Base-by-base conservation (phyloP, 2,888 invertebrate species). In the Mystacides longicornis region DNA sequence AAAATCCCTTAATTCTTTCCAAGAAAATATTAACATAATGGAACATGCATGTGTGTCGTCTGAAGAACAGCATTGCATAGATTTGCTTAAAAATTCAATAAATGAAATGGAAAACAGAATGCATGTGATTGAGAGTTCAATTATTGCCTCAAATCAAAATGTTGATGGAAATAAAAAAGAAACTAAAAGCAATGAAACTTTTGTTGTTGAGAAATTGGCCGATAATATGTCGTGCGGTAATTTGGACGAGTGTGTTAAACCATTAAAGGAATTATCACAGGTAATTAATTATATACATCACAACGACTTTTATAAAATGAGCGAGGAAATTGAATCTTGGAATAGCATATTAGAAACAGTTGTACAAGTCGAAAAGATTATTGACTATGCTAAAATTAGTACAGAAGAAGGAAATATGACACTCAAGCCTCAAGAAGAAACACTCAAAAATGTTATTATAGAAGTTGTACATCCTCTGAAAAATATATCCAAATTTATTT, bases 1-100 rank as follows among this genome's bases (percentile, higher is more conserved):
- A 56, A 69, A 69, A 56, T 71, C 71, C 64, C 69, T 75, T 51
- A 68, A 71, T 51, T 66, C 64, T 1, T 67, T 75, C 58, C 67
- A 71, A 64, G 68, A 71, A 22, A 69, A 66, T 60, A 64, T 77
- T 60, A 66, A 67, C 21, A 67, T 66, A 27, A 68, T 74, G 37
- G 71, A 74, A 51, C 37, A 59, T 16, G 52, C 21, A 22, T 42
- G 46, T 23, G 3, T 31, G 18, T 42, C 20, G 14, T 23, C 54
- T 33, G 33, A 52, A 42, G 27, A 60, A 62, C 47, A 43, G 2
- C 27, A 51, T 7, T 58, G 58, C 19, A 33, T 58, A 14, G 54
- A 54, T 48, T 31, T 48, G 45, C 47, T 60, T 4, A 49, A 52
- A 23, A 45, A 47, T 27, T 56, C 58, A 5, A 42, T 70, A 62